Conservation (phyloP, 2,888 invertebrate species). For the Drosophila tripunctata region DNA sequence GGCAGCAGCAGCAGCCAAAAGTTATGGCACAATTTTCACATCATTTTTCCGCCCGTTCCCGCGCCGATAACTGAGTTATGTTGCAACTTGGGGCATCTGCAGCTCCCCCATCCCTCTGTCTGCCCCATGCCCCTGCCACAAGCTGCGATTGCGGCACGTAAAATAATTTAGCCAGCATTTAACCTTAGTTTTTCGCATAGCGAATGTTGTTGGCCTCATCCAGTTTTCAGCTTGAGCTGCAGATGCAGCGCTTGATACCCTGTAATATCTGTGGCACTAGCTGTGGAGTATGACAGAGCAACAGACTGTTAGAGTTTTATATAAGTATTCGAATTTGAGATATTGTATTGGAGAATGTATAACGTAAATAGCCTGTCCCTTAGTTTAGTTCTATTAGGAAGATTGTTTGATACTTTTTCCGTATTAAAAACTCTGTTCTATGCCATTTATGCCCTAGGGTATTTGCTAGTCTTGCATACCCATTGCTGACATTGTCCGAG, state of each 20-base stretch:
- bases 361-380: too few species aligned
- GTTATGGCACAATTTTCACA: slow-evolving; percentile 82
- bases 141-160: slow-evolving; percentile 71
- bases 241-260: slow-evolving; percentile 2
- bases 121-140: background rate
- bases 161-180: slow-evolving; percentile 83
- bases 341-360: too few species aligned
- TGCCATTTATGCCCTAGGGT: too few species aligned
- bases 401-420: too few species aligned
- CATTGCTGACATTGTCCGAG: slow-evolving; percentile 18
- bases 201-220: slow-evolving; percentile 17
- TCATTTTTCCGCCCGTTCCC: slow-evolving; percentile 67
- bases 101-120: slow-evolving; percentile 14
- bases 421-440: too few species aligned
- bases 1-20: slow-evolving; percentile 55
- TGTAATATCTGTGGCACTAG: too few species aligned
- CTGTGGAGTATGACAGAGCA: too few species aligned
- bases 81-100: slow-evolving; percentile 50
- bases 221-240: slow-evolving; percentile 1
- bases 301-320: too few species aligned
- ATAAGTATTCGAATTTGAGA: too few species aligned
- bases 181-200: slow-evolving; percentile 76
- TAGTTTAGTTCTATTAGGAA: too few species aligned
- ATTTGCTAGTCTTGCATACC: slow-evolving; percentile 4
- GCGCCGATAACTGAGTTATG: slow-evolving; percentile 73